These are phyloP conservation scores for Netelia virgata DNA, from an alignment of 2,888 invertebrate genomes.

Conservation along the genomic window DNA sequence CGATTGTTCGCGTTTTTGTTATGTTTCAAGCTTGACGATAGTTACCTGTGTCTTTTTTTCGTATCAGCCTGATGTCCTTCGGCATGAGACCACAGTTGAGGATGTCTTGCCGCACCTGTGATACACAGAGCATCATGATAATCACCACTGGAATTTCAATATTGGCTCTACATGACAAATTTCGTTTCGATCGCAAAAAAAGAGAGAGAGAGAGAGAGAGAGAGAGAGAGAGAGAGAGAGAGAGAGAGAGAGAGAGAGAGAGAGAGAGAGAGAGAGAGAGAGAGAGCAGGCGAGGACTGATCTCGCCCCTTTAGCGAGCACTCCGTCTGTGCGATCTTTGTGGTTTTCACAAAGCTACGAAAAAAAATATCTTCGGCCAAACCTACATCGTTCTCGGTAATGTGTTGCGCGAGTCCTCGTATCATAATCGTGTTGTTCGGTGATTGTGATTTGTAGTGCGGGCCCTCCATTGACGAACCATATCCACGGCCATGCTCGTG, in stretches of 20 bases:
- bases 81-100: constrained; percentile 91
- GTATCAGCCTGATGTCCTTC: constrained; percentile 92
- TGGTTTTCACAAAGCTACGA: not conserved
- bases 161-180: constrained; percentile 20
- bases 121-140: constrained; percentile 80
- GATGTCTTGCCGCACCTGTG: constrained; percentile 92
- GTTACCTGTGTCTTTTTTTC: constrained; percentile 94
- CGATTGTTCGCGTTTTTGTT: constrained; percentile 32
- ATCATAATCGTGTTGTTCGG: constrained; percentile 92
- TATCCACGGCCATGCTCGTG: constrained; percentile 82
- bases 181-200: not conserved
- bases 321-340: not conserved
- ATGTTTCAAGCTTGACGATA: constrained; percentile 68
- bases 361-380: constrained; percentile 11
- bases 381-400: constrained; percentile 92
- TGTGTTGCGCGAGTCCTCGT: constrained; percentile 90
- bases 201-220: constrained; percentile 1
- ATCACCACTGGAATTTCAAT: constrained; percentile 67
- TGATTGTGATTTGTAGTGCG: constrained; percentile 86
- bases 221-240: not conserved
- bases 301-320: too few relatives aligned
- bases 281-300: too few relatives aligned
- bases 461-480: constrained; percentile 83
- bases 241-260: not conserved
- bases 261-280: not conserved